Base-by-base conservation (phyloP, 2,888 invertebrate genomes). In the Hyppa rectilinea region DNA sequence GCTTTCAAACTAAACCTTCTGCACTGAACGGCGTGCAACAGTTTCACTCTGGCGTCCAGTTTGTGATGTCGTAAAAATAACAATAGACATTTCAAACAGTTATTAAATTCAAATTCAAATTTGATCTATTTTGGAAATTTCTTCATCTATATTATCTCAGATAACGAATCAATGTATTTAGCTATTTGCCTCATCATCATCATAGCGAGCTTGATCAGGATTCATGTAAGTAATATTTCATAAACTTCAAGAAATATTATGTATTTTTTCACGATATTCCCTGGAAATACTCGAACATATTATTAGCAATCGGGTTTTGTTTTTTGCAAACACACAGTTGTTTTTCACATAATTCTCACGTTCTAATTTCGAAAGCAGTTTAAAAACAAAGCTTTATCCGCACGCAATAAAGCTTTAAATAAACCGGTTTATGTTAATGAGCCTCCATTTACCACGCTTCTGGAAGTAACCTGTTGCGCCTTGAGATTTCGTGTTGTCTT, bases 201-300 rank as follows among this genome's bases (percentile, higher is more conserved):
- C 61, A 90, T 95, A 74, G 94, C 94, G 58, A 95, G 95, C 89
- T 92, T 94, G 88, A 91, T 95, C 87, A 91, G 92, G 84, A 87
- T 94, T 74, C 92, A 94, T 87, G 95, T 95, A 93, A 94, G 94
- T 94, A 7, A 12, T 49, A 52, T 12, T 49, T 31, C 7, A 26
- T 49, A 14, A 63, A 6, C n/a, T 36, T 64, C 3, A 23, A 31
- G 31, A 36, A 52, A 52, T 29, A 52, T 4, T 10, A 20, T n/a
- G 6, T 31, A n/a, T n/a, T n/a, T n/a, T n/a, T n/a, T 31, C 34
- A n/a, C 34, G 4, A 34, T n/a, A 14, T 31, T 34, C 4, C 4
- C 23, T 23, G 14, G 23, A 53, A 23, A 55, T 17, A 55, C n/a
- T 36, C 23, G 9, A 10, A 10, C 17, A 36, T 55, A 23, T 34